Evolutionary conservation across 1,140 invertebrate genomes (phyloP), one percentile per base, ranked within the genome.

Genomic region (Magallana angulata): DNA sequence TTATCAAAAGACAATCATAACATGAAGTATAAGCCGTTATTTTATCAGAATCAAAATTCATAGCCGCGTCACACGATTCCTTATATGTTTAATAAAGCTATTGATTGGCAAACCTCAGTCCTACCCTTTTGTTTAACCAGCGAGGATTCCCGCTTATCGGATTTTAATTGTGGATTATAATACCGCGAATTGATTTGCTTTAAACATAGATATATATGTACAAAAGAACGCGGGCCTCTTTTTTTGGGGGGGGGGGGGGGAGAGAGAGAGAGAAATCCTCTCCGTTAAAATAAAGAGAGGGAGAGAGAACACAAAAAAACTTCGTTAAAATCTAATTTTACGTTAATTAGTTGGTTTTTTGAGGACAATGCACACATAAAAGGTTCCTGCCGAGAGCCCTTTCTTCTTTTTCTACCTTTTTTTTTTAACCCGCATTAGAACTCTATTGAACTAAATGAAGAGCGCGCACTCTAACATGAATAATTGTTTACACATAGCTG

Each of bases 111-210:
- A 76, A 30, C 24, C 24, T 30, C 8, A 76, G 24, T 24, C 18
- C 24, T 24, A 30, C 8, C 36, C 24, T 36, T 24, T 76, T 76
- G 68, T 76, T 76, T 76, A 76, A 76, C 68, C 68, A 76, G 24
- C 24, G 9, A 76, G 24, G 24, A 76, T 76, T 48, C 68, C 36
- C 24, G 8, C 24, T 76, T 76, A 76, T 76, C 68, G 68, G 68
- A 76, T 76, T 76, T 76, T 76, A 76, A 76, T 76, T 76, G 18
- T 76, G 68, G 24, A 76, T 76, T 76, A 48, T 76, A 30, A 76
- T 76, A 18, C 68, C 24, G 12, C 68, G 24, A 76, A 76, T 76
- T 76, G 68, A 76, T 76, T 76, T 30, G 68, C 30, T 8, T 30
- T 30, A 76, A 76, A 76, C 24, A 24, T 2, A 30, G 68, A 12